Conservation (phyloP, 2,113 vertebrate species). For the Tringa solitaria region DNA sequence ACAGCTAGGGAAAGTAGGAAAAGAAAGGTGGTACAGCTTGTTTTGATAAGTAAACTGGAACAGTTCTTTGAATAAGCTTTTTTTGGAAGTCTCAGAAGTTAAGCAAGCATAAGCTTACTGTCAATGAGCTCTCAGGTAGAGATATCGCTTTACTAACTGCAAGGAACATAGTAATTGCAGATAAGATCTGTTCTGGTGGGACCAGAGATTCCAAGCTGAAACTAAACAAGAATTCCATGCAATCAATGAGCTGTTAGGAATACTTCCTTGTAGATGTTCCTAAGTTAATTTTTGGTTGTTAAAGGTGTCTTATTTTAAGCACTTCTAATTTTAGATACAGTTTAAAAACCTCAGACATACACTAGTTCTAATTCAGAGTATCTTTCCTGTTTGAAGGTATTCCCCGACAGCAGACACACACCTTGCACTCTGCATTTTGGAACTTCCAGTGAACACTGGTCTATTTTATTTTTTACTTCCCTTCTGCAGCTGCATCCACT, state of each 20-base stretch:
- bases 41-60: neutral
- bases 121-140: neutral
- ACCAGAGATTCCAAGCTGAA: neutral
- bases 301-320: neutral
- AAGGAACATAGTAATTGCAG: neutral
- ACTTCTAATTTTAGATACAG: neutral
- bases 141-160: neutral
- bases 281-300: neutral
- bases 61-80: neutral
- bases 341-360: neutral
- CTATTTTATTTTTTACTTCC: neutral
- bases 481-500: neutral
- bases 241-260: neutral
- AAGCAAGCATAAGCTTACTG: rapidly evolving
- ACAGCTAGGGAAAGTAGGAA: neutral
- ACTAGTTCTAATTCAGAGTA: neutral
- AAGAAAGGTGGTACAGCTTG: neutral
- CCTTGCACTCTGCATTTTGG: neutral
- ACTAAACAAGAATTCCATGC: neutral
- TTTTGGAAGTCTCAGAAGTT: neutral
- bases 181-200: neutral
- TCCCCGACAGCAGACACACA: neutral
- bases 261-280: neutral
- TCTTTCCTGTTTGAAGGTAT: neutral
- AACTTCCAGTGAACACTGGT: neutral